phyloP scores from a whole-genome alignment of 2,888 invertebrate genomes.

The Anoncus sp. region DNA sequence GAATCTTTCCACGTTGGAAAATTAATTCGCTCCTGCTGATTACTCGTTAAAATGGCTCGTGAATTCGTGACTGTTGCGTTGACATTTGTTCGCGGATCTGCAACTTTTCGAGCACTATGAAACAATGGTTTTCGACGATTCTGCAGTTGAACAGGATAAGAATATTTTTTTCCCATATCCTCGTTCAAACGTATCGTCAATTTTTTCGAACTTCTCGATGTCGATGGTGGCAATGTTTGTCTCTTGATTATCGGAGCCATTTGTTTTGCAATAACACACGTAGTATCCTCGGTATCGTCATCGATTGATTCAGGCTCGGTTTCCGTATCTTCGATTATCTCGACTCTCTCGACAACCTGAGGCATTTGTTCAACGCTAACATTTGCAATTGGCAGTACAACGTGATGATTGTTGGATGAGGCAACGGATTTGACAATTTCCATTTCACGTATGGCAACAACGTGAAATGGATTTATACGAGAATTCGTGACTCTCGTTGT shows the following conservation, averaged over 20 bases:
- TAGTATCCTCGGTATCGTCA: conserved; percentile 77
- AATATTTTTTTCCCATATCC: conserved; percentile 43
- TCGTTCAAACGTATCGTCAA: conserved; percentile 72
- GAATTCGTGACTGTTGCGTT: conserved; percentile 65
- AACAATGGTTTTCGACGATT: conserved; percentile 18
- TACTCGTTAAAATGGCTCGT: conserved; percentile 73
- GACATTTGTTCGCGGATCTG: neutral
- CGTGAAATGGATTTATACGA: conserved; percentile 83
- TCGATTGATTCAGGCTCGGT: conserved; percentile 80
- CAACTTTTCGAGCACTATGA: conserved; percentile 36
- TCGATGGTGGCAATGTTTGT: conserved; percentile 54
- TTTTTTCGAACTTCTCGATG: conserved; percentile 69
- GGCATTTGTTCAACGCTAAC: conserved; percentile 79
- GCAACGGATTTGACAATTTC: conserved; percentile 89
- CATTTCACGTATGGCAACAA: conserved; percentile 89
- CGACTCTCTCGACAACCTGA: conserved; percentile 83
- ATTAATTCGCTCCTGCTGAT: conserved; percentile 72
- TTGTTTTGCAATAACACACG: conserved; percentile 59
- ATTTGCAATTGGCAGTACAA: conserved; percentile 78
- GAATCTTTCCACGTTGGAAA: conserved; percentile 75
- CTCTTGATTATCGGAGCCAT: conserved; percentile 73
- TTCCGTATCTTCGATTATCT: conserved; percentile 83
- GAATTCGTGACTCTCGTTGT: conserved; percentile 60
- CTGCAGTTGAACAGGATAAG: conserved; percentile 7
- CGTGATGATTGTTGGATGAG: conserved; percentile 82